phyloP scores from a whole-genome alignment of 2,113 vertebrate genomes.

The Eulemur rufifrons region DNA sequence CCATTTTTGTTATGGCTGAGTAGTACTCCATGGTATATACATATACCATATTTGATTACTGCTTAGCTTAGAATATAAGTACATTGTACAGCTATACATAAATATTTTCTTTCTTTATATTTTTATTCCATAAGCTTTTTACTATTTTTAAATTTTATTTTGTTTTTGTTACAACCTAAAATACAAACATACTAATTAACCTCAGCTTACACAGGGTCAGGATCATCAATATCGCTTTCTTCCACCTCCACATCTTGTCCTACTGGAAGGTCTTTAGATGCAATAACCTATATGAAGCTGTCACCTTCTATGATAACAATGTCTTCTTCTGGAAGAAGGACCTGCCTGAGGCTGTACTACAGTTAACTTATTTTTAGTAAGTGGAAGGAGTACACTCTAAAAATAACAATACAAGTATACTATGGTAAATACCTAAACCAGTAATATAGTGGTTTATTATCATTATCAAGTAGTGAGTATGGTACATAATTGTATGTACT shows the following conservation, averaged over 20 bases:
- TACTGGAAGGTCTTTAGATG: not conserved
- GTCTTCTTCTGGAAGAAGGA: not conserved
- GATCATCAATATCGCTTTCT: not conserved
- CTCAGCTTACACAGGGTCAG: not conserved
- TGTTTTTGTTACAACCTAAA: not conserved
- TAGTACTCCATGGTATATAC: too few species aligned
- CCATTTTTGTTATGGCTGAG: too few species aligned
- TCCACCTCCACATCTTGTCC: not conserved
- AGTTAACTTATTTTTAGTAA: not conserved
- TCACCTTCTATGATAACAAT: not conserved
- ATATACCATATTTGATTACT: too few species aligned
- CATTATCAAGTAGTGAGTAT: not conserved
- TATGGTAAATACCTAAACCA: not conserved
- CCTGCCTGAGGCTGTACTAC: too few species aligned
- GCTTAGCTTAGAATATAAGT: not conserved
- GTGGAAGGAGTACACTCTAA: not conserved
- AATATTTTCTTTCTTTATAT: not conserved
- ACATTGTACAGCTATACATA: not conserved
- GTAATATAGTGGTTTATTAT: not conserved
- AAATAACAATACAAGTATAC: not conserved
- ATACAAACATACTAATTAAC: not conserved
- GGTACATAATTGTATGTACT: not conserved
- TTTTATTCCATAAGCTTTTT: not conserved
- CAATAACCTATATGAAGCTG: not conserved
- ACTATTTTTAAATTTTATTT: not conserved